Percentiles rank a stretch among this genome's conserved stretches.
phyloP scores from a whole-genome alignment of 2,888 invertebrate species.

The Holacanthella duospinosa region DNA sequence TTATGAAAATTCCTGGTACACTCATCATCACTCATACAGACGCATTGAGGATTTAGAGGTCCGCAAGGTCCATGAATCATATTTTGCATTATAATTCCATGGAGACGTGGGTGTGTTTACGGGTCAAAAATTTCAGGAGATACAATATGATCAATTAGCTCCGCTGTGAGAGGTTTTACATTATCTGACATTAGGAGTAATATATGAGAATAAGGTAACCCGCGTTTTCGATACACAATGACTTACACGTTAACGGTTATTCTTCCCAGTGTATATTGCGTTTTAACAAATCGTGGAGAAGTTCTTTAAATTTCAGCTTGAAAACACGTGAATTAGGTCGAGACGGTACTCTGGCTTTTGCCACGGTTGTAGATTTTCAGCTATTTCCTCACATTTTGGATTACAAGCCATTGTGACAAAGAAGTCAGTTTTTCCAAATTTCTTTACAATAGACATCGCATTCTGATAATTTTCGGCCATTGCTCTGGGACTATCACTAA shows the following conservation, averaged over 20 bases:
- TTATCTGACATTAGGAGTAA: conserved; percentile 22
- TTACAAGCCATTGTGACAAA: conserved; percentile 45
- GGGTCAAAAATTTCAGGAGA: conserved; percentile 34
- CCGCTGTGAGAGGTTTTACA: conserved; percentile 15
- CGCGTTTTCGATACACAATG: conserved; percentile 36
- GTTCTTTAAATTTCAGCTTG: conserved; percentile 38
- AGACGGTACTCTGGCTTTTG: conserved; percentile 39
- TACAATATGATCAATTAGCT: conserved; percentile 27
- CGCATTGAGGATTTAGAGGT: conserved; percentile 27
- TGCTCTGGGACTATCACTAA: conserved; percentile 39
- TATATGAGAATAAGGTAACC: conserved; percentile 31
- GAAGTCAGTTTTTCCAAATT: conserved; percentile 42
- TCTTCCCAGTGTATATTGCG: conserved; percentile 8
- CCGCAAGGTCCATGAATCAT: conserved; percentile 33
- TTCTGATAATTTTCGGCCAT: conserved; percentile 42
- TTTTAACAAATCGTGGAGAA: conserved; percentile 30
- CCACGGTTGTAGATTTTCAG: conserved; percentile 36
- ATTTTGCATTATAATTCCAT: conserved; percentile 18
- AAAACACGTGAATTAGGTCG: conserved; percentile 41
- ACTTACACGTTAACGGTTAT: conserved; percentile 21
- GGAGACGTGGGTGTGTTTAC: conserved; percentile 18
- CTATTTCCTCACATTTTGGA: conserved; percentile 42
- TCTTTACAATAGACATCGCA: conserved; percentile 42
- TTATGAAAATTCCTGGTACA: conserved; percentile 41
- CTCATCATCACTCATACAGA: conserved; percentile 11